Evolutionary conservation across 1,140 invertebrate species (phyloP), one percentile per base, ranked within the genome.

Genomic region (Drosophila nigromelanica): DNA sequence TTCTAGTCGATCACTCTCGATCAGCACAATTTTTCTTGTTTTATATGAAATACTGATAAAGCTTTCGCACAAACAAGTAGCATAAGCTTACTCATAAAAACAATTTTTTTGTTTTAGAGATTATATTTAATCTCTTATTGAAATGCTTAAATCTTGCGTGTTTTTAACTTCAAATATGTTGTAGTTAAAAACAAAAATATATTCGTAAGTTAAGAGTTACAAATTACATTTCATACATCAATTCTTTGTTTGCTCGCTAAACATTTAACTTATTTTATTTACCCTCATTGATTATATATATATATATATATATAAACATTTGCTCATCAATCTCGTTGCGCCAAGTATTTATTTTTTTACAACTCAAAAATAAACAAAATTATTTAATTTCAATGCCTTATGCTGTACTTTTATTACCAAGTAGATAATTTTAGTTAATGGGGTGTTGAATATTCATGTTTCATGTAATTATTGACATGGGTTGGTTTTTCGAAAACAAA

Each of bases 271-370:
- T 43, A 68, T 61, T 59, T 33, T 30, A 24, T 50, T 50, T 6
- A 68, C 15, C 45, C 24, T 18, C 30, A 39, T 48, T 39, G 35
- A 33, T 33, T 33, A 35, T 33, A 33, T 8, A 33, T 33, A 33
- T 33, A 35, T 33, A 33, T 8, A 33, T 33, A 33, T 33, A 35
- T 45, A 5, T 48, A 18, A 30, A 52, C 5, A 11, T 33, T 48
- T 37, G 37, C 15, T 37, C 8, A 50, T 24, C 8, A 70, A 63
- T 70, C 42, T 70, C 40, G 55, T 63, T 70, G 33, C 59, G 67
- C 50, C 59, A 70, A 56, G 18, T 52, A 37, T 59, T 66, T 67
- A 40, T 50, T 66, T 50, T 64, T 66, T 18, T 59, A 35, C 4
- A 33, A 54, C 27, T 58, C 5, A 52, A 60, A 40, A 73, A 61